Evolutionary conservation across 2,888 invertebrate species (phyloP), one percentile per base, ranked within the genome.

Genomic region (Spicauda simplicius): DNA sequence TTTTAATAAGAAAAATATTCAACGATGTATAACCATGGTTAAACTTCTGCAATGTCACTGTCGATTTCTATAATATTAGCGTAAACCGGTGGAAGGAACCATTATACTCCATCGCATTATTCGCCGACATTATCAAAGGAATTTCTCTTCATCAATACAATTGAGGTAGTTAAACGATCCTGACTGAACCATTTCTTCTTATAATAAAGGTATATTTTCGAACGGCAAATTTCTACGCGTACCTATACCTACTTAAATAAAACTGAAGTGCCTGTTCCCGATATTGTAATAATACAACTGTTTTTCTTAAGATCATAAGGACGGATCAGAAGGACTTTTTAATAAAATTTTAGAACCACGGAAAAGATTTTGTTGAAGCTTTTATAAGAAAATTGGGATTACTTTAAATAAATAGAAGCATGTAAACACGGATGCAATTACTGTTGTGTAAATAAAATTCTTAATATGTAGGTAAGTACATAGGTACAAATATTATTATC

Each of bases 11-110:
- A 41, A 41, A 41, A 14, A 41, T 14, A 14, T n/a, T n/a, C n/a
- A n/a, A n/a, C 5, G 1, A 11, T n/a, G n/a, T 45, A n/a, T 6
- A 45, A 2, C n/a, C 45, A 54, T 14, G 14, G 4, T 25, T 54
- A 6, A 25, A 25, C 25, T 55, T 30, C 33, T 55, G 55, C 55
- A 55, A 55, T 30, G 55, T 55, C 55, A 55, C 30, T 55, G 8
- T 10, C 55, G 16, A 30, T 55, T 55, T 33, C 55, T 16, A 30
- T 30, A 33, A 30, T 55, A 25, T 30, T 25, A 30, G 54, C 54
- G 54, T 30, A n/a, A 54, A 54, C 54, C 20, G 20, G 54, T 20
- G 25, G 30, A 54, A 54, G 54, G 30, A 16, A 50, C 50, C 50
- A 50, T 50, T 50, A 10, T 50, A 50, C 50, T 50, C 50, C 18